A percentile compares a stretch with the other conserved stretches of the same genome.
Conservation (phyloP, 1,140 invertebrate species). For the Penaeus japonicus region DNA sequence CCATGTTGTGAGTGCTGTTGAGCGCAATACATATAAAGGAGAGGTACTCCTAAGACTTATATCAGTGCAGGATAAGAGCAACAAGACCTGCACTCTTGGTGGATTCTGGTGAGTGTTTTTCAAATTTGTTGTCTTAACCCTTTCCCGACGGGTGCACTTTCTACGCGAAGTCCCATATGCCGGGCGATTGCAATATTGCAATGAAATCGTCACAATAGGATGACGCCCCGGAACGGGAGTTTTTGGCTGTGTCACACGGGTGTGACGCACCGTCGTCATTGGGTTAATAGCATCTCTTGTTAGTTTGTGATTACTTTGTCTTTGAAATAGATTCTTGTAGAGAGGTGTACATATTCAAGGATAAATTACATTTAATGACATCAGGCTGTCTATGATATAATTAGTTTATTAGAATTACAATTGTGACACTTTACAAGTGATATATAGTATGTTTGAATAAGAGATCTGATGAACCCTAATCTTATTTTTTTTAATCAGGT, state of each 20-base stretch:
- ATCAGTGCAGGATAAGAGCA: conserved; percentile 1
- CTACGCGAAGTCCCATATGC: too few relatives aligned
- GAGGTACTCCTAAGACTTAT: conserved; percentile 6
- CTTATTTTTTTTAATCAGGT: too few relatives aligned
- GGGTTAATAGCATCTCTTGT: too few relatives aligned
- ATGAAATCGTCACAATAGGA: too few relatives aligned
- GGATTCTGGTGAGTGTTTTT: conserved; percentile 52
- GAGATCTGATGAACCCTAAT: too few relatives aligned
- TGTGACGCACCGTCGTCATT: too few relatives aligned
- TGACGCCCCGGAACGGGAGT: too few relatives aligned
- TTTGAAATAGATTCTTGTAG: neutral
- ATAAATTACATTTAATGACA: neutral
- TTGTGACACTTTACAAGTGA: neutral
- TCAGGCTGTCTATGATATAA: too few relatives aligned
- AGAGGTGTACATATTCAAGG: neutral
- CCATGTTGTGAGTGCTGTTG: conserved; percentile 34
- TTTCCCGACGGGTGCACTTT: too few relatives aligned
- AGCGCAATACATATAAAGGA: conserved; percentile 11
- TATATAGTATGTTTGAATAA: too few relatives aligned
- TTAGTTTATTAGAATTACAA: neutral
- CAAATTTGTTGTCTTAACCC: neutral
- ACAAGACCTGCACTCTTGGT: conserved; percentile 53
- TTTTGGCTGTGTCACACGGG: too few relatives aligned
- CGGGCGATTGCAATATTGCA: too few relatives aligned
- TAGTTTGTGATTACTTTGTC: neutral